These are phyloP conservation scores for Misgurnus anguillicaudatus DNA, from an alignment of 2,113 vertebrate species.

Conservation along the genomic window DNA sequence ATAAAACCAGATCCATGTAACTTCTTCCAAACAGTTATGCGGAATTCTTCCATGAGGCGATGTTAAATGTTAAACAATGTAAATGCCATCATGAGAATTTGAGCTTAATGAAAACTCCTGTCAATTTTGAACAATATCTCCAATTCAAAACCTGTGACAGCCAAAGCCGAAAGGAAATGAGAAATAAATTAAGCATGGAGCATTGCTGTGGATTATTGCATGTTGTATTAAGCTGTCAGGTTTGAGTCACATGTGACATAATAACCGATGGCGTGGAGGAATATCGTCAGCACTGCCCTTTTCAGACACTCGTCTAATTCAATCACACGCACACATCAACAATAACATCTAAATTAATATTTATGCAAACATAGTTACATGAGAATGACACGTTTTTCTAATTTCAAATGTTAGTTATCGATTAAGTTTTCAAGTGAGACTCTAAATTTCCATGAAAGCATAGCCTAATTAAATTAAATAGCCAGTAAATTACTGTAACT, in stretches of 20 bases:
- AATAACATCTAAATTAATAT: background rate
- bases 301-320: conserved; percentile 28
- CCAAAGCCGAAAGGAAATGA: conserved; percentile 4
- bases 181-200: conserved; percentile 13
- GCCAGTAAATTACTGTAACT: too few relatives aligned
- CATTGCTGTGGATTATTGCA: background rate
- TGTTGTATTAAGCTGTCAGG: conserved; percentile 26
- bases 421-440: background rate
- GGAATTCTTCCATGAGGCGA: background rate
- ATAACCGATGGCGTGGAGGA: conserved; percentile 18
- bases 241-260: conserved; percentile 12
- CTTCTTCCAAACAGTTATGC: background rate
- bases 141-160: background rate
- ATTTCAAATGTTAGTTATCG: too few relatives aligned
- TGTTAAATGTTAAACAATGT: background rate
- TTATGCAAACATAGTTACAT: background rate
- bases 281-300: conserved; percentile 41
- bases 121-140: conserved; percentile 8
- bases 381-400: background rate
- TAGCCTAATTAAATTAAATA: too few relatives aligned
- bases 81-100: background rate
- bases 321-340: conserved; percentile 23
- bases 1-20: background rate
- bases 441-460: too few relatives aligned
- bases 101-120: background rate